phyloP scores from a whole-genome alignment of 2,888 invertebrate species.

The Eutolmus rufibarbis region DNA sequence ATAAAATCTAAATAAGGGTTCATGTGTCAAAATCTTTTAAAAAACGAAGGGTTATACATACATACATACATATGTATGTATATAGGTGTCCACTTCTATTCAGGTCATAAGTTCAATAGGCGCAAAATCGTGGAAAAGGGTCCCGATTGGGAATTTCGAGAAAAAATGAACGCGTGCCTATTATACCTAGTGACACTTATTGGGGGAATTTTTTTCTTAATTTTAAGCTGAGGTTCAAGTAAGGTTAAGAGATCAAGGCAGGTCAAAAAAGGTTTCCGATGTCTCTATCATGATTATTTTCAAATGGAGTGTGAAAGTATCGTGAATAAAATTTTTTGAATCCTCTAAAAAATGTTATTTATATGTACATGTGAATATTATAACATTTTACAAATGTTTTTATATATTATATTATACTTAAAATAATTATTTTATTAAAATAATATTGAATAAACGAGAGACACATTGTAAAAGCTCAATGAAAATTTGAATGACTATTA shows the following conservation, averaged over 20 bases:
- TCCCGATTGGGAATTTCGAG: not conserved
- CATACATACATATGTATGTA: too few relatives aligned
- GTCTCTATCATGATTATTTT: too few relatives aligned
- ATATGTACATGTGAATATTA: too few relatives aligned
- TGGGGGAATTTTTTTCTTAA: not conserved
- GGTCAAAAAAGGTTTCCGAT: not conserved
- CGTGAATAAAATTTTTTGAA: too few relatives aligned
- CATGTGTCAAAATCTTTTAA: not conserved
- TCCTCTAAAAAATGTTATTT: too few relatives aligned
- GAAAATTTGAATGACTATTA: too few relatives aligned
- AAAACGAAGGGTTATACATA: not conserved
- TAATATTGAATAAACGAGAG: too few relatives aligned
- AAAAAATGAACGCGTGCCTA: not conserved
- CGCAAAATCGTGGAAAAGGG: not conserved
- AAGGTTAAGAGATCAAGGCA: not conserved
- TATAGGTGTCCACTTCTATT: not conserved
- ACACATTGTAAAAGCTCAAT: too few relatives aligned
- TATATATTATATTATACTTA: too few relatives aligned
- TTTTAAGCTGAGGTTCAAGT: not conserved
- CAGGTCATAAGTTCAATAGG: not conserved
- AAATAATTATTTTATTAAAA: too few relatives aligned
- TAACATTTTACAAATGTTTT: too few relatives aligned
- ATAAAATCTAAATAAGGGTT: not conserved
- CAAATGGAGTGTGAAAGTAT: too few relatives aligned
- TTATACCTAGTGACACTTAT: not conserved